phyloP scores from a whole-genome alignment of 2,797 vertebrate species.

The Hipposideros larvatus region DNA sequence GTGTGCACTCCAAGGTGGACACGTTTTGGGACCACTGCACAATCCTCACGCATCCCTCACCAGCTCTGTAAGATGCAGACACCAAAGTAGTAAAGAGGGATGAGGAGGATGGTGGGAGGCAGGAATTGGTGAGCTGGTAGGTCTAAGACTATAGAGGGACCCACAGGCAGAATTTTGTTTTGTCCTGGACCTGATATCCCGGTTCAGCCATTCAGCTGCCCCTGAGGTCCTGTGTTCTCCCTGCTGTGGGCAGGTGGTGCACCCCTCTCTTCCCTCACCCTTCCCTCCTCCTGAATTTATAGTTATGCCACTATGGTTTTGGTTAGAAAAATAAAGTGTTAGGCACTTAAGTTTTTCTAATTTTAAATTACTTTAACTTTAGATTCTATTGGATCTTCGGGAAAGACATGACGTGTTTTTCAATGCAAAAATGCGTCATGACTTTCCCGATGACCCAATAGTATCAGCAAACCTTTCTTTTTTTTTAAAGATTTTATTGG shows the following conservation, averaged over 20 bases:
- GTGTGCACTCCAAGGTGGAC: accelerated
- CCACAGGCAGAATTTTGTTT: not conserved
- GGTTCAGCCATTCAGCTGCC: not conserved
- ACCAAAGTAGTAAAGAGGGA: not conserved
- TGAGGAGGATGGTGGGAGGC: not conserved
- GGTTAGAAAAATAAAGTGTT: not conserved
- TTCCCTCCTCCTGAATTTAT: not conserved
- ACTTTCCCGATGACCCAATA: too few relatives aligned
- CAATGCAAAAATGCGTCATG: too few relatives aligned
- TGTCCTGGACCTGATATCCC: not conserved
- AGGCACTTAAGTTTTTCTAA: not conserved
- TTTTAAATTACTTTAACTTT: slow-evolving; percentile 41
- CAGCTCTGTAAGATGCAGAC: not conserved
- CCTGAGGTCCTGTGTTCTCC: not conserved
- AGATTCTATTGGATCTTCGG: not conserved
- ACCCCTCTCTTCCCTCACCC: not conserved
- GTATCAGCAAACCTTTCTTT: too few relatives aligned
- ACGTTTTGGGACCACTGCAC: accelerated
- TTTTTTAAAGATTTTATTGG: too few relatives aligned
- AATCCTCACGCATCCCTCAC: not conserved
- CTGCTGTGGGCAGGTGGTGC: accelerated
- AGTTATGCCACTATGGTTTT: not conserved
- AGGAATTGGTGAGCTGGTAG: not conserved
- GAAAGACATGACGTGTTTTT: too few relatives aligned
- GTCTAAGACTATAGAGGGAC: not conserved